Base-by-base conservation (phyloP, 2,888 invertebrate genomes). In the Carcina quercana region DNA sequence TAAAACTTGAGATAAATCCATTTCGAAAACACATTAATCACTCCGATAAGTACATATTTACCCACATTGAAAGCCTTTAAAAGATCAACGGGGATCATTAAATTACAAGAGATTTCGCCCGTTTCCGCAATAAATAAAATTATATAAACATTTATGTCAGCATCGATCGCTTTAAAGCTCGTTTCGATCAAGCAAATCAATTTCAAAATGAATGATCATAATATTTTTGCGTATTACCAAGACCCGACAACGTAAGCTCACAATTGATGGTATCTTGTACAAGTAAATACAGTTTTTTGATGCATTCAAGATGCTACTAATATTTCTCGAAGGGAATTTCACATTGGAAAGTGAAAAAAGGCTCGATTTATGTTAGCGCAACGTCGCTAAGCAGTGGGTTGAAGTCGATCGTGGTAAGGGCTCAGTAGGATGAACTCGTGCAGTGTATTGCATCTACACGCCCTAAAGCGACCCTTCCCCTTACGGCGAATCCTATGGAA, bases 391-490 rank as follows among this genome's bases (percentile, higher is more conserved):
- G n/a, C n/a, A n/a, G n/a, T n/a, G n/a, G n/a, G n/a, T n/a, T n/a
- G n/a, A n/a, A n/a, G n/a, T n/a, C n/a, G n/a, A n/a, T 10, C 29
- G 53, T 73, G 61, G 76, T 75, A 71, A 73, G 79, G 75, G 71
- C 64, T 61, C 52, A 47, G 56, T 62, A 75, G 69, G 70, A 71
- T 71, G 69, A 70, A 68, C 67, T 73, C 68, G 65, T 73, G 79
- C 79, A 71, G 57, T 55, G 59, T 61, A 65, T 66, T 75, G 79
- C 80, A 76, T 75, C 70, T 70, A 74, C 62, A 75, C 79, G 79
- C 82, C 82, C 80, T 80, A 68, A 47, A 62, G 56, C 72, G 79
- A 78, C 80, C 82, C 82, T 80, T 82, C 80, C 82, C 82, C 80
- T 74, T 75, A 70, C 73, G 58, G 67, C 73, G 70, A 75, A 76